Percentiles rank a stretch among this genome's conserved stretches.
These are phyloP conservation scores for Melangyna quadrimaculata DNA, from an alignment of 2,888 invertebrate genomes.

Conservation along the genomic window DNA sequence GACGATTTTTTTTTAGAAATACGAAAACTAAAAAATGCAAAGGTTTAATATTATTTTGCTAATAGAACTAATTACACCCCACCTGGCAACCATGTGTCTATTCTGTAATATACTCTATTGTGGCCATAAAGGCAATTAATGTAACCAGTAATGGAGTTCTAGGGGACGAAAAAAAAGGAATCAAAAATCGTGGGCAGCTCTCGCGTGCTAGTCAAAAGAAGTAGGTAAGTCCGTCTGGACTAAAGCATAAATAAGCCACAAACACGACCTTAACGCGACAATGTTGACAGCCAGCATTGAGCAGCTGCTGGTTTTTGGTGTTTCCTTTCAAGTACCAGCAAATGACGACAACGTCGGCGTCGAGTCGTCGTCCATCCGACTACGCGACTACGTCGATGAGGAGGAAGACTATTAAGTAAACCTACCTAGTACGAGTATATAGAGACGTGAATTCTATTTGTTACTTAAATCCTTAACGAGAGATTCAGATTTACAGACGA, in stretches of 20 bases:
- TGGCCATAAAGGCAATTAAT: constrained; percentile 53
- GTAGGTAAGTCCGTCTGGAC: constrained; percentile 55
- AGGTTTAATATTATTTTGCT: neutral
- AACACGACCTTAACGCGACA: constrained; percentile 69
- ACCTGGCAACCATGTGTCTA: constrained; percentile 2
- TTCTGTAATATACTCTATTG: constrained; percentile 11
- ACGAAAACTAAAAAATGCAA: no score
- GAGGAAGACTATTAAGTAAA: constrained; percentile 5
- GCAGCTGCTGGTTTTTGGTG: constrained; percentile 67
- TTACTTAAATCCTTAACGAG: constrained; percentile 41
- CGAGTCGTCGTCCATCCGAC: constrained; percentile 1
- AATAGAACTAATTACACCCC: neutral
- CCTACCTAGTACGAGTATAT: no score
- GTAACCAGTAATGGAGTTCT: constrained; percentile 60
- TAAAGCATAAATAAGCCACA: constrained; percentile 70
- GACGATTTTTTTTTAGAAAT: no score
- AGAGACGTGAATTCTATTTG: constrained; percentile 39
- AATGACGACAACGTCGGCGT: neutral
- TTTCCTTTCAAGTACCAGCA: constrained; percentile 34
- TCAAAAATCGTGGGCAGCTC: constrained; percentile 66
- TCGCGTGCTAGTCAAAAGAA: neutral
- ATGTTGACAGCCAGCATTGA: constrained; percentile 67
- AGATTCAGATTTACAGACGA: constrained; percentile 59
- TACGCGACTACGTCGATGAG: neutral
- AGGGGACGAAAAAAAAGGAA: constrained; percentile 26